phyloP scores from a whole-genome alignment of 2,113 vertebrate species.

The Cololabis saira region DNA sequence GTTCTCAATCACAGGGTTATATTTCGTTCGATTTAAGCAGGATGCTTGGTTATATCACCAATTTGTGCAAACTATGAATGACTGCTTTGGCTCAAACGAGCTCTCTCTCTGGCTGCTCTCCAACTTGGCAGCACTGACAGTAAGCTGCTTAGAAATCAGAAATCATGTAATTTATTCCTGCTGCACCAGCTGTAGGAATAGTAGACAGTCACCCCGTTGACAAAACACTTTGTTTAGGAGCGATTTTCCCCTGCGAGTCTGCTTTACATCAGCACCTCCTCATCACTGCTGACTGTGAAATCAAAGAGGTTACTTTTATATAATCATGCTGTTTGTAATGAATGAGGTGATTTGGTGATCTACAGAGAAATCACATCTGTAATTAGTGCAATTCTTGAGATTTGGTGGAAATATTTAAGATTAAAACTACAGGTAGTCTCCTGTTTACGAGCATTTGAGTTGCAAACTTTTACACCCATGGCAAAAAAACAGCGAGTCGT shows the following conservation, averaged over 20 bases:
- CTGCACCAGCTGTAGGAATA: slow-evolving; percentile 29
- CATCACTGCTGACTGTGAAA: too few relatives aligned
- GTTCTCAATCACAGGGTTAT: slow-evolving; percentile 7
- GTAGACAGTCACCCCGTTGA: slow-evolving; percentile 39
- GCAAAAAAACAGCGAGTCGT: too few relatives aligned
- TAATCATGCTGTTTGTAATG: too few relatives aligned
- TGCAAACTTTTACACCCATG: too few relatives aligned
- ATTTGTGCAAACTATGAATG: slow-evolving; percentile 64
- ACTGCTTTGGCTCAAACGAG: slow-evolving; percentile 38
- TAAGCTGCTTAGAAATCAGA: slow-evolving; percentile 68
- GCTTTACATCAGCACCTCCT: slow-evolving; percentile 23
- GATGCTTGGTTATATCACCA: slow-evolving; percentile 45
- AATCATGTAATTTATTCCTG: slow-evolving; percentile 64
- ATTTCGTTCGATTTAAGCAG: slow-evolving; percentile 28
- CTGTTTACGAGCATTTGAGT: too few relatives aligned
- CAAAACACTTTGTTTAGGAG: slow-evolving; percentile 19
- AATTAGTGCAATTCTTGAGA: too few relatives aligned
- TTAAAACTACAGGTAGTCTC: too few relatives aligned
- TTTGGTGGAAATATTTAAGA: too few relatives aligned
- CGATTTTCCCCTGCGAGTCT: slow-evolving; percentile 8
- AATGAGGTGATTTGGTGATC: too few relatives aligned
- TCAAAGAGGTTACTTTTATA: too few relatives aligned
- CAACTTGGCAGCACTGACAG: slow-evolving; percentile 55
- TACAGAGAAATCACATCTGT: too few relatives aligned
- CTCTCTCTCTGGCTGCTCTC: slow-evolving; percentile 46